Percentiles rank a stretch among this genome's conserved stretches.
Evolutionary conservation across 2,113 vertebrate genomes (phyloP).

Genomic region (Chauna torquata): DNA sequence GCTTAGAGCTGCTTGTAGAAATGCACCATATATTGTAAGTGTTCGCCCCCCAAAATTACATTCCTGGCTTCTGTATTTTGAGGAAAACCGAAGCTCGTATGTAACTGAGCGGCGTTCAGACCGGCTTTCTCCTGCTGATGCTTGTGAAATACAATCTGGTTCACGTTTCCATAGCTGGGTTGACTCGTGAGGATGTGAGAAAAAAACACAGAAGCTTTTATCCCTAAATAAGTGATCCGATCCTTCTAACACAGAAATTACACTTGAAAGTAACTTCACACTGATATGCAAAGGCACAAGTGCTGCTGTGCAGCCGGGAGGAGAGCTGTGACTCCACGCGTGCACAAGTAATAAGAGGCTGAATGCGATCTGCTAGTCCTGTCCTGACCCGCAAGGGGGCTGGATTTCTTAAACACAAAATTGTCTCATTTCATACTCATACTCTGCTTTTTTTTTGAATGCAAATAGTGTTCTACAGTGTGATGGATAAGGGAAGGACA

Average conservation of each 20-base stretch:
- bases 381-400: neutral
- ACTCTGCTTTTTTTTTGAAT: neutral
- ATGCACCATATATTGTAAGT: neutral
- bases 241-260: neutral
- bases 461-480: neutral
- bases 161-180: neutral
- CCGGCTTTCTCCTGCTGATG: neutral
- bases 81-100: neutral
- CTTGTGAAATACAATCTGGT: neutral
- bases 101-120: neutral
- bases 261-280: neutral
- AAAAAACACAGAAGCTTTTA: neutral
- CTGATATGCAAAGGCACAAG: neutral
- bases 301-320: neutral
- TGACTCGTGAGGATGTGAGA: neutral
- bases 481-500: neutral
- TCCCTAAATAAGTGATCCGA: neutral
- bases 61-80: neutral
- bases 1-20: neutral
- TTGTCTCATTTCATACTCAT: rapidly evolving
- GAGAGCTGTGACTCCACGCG: neutral
- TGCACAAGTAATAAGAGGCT: neutral
- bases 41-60: neutral
- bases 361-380: neutral
- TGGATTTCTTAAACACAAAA: neutral